phyloP scores from a whole-genome alignment of 2,797 vertebrate species.

The Gambelia wislizenii region DNA sequence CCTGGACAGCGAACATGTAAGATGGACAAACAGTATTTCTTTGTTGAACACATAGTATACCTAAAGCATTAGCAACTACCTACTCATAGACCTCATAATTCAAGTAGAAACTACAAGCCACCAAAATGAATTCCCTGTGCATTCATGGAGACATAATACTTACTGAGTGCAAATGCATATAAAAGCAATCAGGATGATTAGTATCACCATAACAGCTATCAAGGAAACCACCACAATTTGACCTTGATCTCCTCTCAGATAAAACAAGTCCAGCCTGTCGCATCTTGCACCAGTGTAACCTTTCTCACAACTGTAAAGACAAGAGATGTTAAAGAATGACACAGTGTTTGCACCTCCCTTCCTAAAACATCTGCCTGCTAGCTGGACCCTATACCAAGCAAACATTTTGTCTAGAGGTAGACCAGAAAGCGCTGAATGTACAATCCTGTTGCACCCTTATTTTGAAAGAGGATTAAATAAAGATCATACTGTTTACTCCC shows the following conservation, averaged over 20 bases:
- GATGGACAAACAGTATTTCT: neutral
- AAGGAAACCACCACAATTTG: conserved; percentile 82
- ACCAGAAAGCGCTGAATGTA: neutral
- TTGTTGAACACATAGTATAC: neutral
- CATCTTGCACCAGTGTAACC: conserved; percentile 85
- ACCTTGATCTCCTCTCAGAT: conserved; percentile 70
- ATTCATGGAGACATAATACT: conserved; percentile 65
- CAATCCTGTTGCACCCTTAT: neutral
- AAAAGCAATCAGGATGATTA: conserved; percentile 83
- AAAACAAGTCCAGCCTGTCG: conserved; percentile 81
- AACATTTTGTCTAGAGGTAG: neutral
- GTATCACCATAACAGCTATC: conserved; percentile 79
- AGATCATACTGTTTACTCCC: neutral
- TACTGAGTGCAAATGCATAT: conserved; percentile 86
- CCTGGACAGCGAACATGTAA: neutral
- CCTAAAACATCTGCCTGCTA: neutral
- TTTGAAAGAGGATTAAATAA: too few relatives aligned
- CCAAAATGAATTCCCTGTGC: neutral
- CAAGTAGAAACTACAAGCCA: neutral
- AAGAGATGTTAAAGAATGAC: neutral
- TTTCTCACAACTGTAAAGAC: conserved; percentile 80
- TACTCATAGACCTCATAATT: neutral
- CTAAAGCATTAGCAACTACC: neutral
- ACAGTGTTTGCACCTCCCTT: neutral
- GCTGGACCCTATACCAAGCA: neutral